These are phyloP conservation scores for Silvanus unidentatus DNA, from an alignment of 2,888 invertebrate species.

Conservation along the genomic window DNA sequence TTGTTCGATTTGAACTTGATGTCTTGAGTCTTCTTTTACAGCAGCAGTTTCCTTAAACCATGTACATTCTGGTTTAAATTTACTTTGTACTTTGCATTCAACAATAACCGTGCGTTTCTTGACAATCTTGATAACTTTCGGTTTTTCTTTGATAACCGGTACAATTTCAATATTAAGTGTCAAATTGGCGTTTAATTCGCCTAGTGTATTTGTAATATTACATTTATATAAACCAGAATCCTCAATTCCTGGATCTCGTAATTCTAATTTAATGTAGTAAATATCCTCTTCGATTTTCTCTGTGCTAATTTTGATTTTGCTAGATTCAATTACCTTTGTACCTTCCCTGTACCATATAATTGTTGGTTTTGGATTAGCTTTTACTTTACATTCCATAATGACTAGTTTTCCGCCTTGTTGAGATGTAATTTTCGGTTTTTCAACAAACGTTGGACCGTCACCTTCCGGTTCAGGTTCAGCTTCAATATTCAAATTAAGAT, in stretches of 20 bases:
- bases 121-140: constrained; percentile 83
- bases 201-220: constrained; percentile 91
- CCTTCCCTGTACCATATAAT: constrained; percentile 81
- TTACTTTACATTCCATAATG: constrained; percentile 76
- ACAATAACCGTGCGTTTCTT: constrained; percentile 90
- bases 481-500: constrained; percentile 94
- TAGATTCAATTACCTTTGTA: constrained; percentile 71
- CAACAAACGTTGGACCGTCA: constrained; percentile 89
- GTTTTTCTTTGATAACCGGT: constrained; percentile 89
- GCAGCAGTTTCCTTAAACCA: constrained; percentile 87
- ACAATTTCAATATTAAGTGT: constrained; percentile 97
- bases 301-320: constrained; percentile 72
- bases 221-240: constrained; percentile 98
- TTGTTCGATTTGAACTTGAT: constrained; percentile 71
- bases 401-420: constrained; percentile 78
- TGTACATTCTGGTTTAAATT: constrained; percentile 86
- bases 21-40: constrained; percentile 70
- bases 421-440: constrained; percentile 82
- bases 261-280: constrained; percentile 80
- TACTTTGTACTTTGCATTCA: constrained; percentile 89
- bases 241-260: constrained; percentile 85
- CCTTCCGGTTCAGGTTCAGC: constrained; percentile 92
- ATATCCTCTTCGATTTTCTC: constrained; percentile 69
- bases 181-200: constrained; percentile 94
- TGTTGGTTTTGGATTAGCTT: constrained; percentile 73